These are phyloP conservation scores for Caenorhabditis uteleia DNA, from an alignment of 2,888 invertebrate genomes.

Conservation along the genomic window DNA sequence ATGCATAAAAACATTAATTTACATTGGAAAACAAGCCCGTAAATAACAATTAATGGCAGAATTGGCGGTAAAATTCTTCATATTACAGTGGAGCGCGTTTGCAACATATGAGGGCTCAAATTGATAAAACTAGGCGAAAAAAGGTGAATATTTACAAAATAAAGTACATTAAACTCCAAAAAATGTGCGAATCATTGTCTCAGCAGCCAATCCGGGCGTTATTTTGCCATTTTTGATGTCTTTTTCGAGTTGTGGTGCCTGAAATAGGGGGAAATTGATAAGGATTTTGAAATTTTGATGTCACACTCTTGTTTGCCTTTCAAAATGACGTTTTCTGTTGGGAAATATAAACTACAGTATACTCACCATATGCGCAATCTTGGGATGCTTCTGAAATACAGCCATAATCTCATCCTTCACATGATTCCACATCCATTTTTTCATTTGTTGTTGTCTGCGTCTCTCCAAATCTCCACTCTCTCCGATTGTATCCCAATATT, in stretches of 20 bases:
- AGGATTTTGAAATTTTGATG: not conserved
- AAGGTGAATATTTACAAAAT: too few species aligned
- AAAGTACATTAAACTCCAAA: slow-evolving; percentile 49
- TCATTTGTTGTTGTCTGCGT: slow-evolving; percentile 44
- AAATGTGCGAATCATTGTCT: slow-evolving; percentile 52
- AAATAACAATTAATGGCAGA: too few species aligned
- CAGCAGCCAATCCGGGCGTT: slow-evolving; percentile 57
- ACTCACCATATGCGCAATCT: slow-evolving; percentile 37
- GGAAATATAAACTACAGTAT: not conserved
- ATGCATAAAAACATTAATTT: too few species aligned
- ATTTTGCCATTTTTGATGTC: slow-evolving; percentile 45
- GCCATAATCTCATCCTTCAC: slow-evolving; percentile 57
- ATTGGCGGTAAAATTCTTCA: too few species aligned
- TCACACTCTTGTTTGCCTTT: not conserved
- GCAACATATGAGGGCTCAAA: too few species aligned
- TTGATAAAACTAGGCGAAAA: too few species aligned
- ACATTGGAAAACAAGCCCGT: too few species aligned
- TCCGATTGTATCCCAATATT: slow-evolving; percentile 54
- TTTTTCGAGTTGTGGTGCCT: slow-evolving; percentile 42
- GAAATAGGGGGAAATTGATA: slow-evolving; percentile 6
- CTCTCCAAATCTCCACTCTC: slow-evolving; percentile 43
- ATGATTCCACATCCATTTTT: slow-evolving; percentile 60
- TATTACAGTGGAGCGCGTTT: too few species aligned
- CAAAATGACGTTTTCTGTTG: not conserved
- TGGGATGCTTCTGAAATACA: slow-evolving; percentile 53